Conservation (phyloP, 2,797 vertebrate genomes). For the Holocentrus rufus region DNA sequence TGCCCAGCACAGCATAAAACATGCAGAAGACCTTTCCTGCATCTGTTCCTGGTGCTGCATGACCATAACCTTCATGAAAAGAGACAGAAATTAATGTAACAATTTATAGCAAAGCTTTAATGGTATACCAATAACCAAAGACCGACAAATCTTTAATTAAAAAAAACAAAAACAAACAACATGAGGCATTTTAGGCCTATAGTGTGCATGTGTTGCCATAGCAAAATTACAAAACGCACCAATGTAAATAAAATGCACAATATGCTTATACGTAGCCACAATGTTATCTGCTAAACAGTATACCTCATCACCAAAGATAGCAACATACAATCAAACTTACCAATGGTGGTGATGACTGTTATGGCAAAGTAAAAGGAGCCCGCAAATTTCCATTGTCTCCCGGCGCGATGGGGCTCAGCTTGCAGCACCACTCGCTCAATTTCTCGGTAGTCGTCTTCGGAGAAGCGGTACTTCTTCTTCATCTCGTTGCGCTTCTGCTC, state of each 20-base stretch:
- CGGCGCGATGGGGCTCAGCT: constrained; percentile 90
- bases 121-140: background rate
- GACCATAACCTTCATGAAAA: constrained; percentile 88
- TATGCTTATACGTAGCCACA: background rate
- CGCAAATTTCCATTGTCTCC: constrained; percentile 93
- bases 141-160: no score
- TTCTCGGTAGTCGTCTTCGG: constrained; percentile 89
- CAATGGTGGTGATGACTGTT: constrained; percentile 95
- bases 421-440: constrained; percentile 92
- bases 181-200: background rate
- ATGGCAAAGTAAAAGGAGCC: constrained; percentile 97
- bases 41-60: constrained; percentile 93
- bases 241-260: no score
- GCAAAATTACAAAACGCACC: no score
- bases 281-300: background rate
- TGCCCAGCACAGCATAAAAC: constrained; percentile 97
- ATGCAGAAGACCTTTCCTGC: constrained; percentile 98
- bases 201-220: no score
- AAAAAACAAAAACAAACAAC: background rate
- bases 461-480: constrained; percentile 91
- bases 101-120: constrained; percentile 6
- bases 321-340: constrained; percentile 78
- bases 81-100: constrained; percentile 41
- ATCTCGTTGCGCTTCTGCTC: constrained; percentile 91
- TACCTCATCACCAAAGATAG: background rate